phyloP scores from a whole-genome alignment of 2,888 invertebrate genomes.

The Ctena decussata region DNA sequence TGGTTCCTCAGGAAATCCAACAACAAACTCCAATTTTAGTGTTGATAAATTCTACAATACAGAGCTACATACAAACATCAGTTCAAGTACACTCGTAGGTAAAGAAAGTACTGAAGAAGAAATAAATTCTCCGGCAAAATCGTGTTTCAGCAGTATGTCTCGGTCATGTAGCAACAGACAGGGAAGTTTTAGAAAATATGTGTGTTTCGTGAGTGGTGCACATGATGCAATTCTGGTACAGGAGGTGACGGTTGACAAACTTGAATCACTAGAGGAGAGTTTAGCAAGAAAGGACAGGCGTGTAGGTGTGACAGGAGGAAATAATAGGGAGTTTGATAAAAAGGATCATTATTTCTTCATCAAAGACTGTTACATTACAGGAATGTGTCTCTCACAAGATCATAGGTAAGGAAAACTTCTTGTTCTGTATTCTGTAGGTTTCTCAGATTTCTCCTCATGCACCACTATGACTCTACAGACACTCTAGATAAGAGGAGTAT shows the following conservation, averaged over 20 bases:
- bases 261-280: not conserved
- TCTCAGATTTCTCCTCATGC: too few relatives aligned
- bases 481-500: too few relatives aligned
- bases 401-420: constrained; percentile 53
- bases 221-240: constrained; percentile 66
- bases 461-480: too few relatives aligned
- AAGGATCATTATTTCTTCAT: constrained; percentile 44
- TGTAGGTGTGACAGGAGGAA: not conserved
- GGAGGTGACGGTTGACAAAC: constrained; percentile 50
- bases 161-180: not conserved
- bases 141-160: not conserved
- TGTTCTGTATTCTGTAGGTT: too few relatives aligned
- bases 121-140: too few relatives aligned
- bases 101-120: not conserved
- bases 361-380: constrained; percentile 68
- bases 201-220: constrained; percentile 61
- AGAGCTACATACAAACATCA: not conserved
- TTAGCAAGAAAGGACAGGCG: not conserved
- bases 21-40: not conserved
- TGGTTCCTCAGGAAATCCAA: too few relatives aligned
- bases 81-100: not conserved
- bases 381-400: constrained; percentile 66
- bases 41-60: not conserved
- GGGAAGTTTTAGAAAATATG: constrained; percentile 11
- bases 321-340: not conserved